Evolutionary conservation across 2,797 vertebrate species (phyloP), one percentile per base, ranked within the genome.

Genomic region (Telmatherina bonti): DNA sequence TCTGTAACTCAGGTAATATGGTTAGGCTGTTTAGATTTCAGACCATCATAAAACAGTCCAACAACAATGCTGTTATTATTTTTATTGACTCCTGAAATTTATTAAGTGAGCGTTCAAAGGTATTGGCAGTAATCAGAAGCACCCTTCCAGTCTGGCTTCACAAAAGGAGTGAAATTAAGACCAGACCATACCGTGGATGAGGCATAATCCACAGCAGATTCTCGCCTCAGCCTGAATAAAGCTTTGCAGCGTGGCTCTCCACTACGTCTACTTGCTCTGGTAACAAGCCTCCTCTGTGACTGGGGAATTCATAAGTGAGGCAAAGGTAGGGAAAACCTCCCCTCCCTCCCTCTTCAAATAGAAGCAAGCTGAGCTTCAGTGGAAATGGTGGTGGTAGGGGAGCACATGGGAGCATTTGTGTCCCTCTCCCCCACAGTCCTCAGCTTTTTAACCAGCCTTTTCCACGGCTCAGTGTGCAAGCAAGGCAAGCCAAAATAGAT

Each of bases 201-300:
- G 91, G 87, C 89, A 88, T 98, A 98, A 99, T 97, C 95, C 94
- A 92, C 91, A 95, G 94, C 97, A 98, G 96, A 95, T 96, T 96
- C 95, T 93, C 90, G 90, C 91, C 94, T 96, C 81, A 76, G 80
- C 71, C 93, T 95, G 96, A 97, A 96, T 96, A 94, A 95, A 94
- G 95, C 94, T 96, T 96, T 96, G 95, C 96, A 94, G 90, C 92
- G 84, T 84, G 90, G 91, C 93, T 93, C 82, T 86, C 78, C 72
- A 88, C 94, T 84, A 78, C 79, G 93, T 91, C 88, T 94, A 92
- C 94, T 95, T 93, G 94, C 95, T 95, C 93, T 94, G 95, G 95
- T 97, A 97, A 97, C 96, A 93, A 96, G 94, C 94, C 94, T 96
- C 95, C 94, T 95, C 95, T 97, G 95, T 94, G 92, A 91, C 93